A percentile compares a stretch with the other conserved stretches of the same genome.
Conservation (phyloP, 2,888 invertebrate species). For the Mactromeris polynyma region DNA sequence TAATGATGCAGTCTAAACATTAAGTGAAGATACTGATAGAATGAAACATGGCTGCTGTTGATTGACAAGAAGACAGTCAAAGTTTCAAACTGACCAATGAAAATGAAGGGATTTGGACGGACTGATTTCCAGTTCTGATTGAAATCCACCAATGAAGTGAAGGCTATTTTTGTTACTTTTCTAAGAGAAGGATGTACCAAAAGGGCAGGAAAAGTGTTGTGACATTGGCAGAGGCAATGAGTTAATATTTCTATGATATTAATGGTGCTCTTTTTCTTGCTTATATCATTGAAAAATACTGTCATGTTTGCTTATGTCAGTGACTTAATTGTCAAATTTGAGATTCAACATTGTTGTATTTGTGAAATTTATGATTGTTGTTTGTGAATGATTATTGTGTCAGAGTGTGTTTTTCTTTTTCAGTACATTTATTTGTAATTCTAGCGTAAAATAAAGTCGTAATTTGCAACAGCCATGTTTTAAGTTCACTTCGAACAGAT, state of each 20-base stretch:
- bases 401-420: neutral
- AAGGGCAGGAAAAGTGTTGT: neutral
- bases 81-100: neutral
- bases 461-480: neutral
- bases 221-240: constrained; percentile 36
- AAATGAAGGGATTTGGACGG: neutral
- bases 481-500: neutral
- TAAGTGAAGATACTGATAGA: neutral
- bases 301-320: constrained; percentile 27
- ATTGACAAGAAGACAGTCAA: neutral
- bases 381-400: neutral
- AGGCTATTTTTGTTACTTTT: neutral
- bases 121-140: neutral
- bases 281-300: constrained; percentile 3
- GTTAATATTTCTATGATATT: constrained; percentile 34
- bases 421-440: neutral
- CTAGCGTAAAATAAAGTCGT: neutral
- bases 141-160: neutral
- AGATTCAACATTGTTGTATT: neutral
- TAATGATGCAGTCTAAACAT: neutral
- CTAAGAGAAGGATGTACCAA: neutral
- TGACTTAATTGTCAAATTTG: constrained; percentile 1
- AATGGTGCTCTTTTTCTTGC: constrained; percentile 5
- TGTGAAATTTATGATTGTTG: neutral
- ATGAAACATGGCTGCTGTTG: neutral